Base-by-base conservation (phyloP, 2,888 invertebrate species). In the Oscheius sp. region DNA sequence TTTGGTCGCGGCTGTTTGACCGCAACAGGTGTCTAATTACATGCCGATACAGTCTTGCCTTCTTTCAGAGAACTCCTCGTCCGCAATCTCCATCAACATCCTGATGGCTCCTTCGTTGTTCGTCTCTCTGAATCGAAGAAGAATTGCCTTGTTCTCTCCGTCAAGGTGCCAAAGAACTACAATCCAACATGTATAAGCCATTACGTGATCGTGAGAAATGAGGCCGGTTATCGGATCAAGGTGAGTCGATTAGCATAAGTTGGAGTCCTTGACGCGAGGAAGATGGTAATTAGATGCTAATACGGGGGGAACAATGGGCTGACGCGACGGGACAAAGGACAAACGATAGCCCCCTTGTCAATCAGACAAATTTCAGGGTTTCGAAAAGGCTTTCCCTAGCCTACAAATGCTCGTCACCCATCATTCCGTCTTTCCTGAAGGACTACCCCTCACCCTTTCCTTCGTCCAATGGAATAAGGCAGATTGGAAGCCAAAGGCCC, bases 351-450 rank as follows among this genome's bases (percentile, higher is more conserved):
- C 8, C 36, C 36, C 14, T 8, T 8, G 14, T 8, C 36, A 14
- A 9, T 36, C 14, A 14, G 14, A 36, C 8, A 36, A 36, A 36
- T 67, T 67, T 9, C 63, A 68, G 68, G 63, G 63, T 12, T 68
- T 64, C 14, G 68, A 68, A 22, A 77, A 77, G 49, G 66, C 57
- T 51, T 77, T 75, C 47, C 65, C 77, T 24, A 71, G 67, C 0
- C 73, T 77, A 33, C 77, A 77, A 66, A 77, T 74, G 73, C 70
- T 77, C 57, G 70, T 77, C 17, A 77, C 77, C 9, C 74, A 77
- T 62, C 71, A 77, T 45, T 77, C 77, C 30, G 77, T 77, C 30
- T 51, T 74, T n/a, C 70, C 66, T 30, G 73, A 74, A 47, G 67
- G 71, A 59, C 71, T 77, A 26, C 77, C 77, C 8, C 69, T 72